Evolutionary conservation across 2,888 invertebrate species (phyloP).

Genomic region (Philaethria dido): DNA sequence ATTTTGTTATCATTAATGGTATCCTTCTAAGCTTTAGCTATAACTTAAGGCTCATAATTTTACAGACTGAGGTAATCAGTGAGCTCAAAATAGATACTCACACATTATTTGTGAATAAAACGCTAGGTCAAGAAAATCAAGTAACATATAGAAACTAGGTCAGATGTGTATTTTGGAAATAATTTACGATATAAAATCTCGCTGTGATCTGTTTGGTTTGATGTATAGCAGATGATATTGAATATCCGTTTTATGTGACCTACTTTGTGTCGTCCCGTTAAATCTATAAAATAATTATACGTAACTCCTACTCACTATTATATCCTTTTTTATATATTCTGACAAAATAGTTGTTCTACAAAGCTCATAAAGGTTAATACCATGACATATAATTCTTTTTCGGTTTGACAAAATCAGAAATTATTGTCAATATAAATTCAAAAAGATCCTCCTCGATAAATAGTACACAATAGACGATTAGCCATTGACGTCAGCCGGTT

Average conservation of each 20-base stretch:
- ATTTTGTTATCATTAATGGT: no score
- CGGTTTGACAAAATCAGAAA: not conserved
- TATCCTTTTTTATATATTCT: not conserved
- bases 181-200: slow-evolving; percentile 24
- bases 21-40: no score
- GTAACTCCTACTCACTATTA: not conserved
- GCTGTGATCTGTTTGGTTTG: slow-evolving; percentile 21
- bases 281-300: slow-evolving; percentile 1
- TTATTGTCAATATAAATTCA: slow-evolving; percentile 27
- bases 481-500: slow-evolving; percentile 49
- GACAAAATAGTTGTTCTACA: not conserved
- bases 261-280: not conserved
- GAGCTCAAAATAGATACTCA: not conserved
- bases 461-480: slow-evolving; percentile 58
- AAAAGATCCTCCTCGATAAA: slow-evolving; percentile 15
- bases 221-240: slow-evolving; percentile 26
- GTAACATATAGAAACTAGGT: slow-evolving; percentile 21
- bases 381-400: slow-evolving; percentile 7
- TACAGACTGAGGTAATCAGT: not conserved
- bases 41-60: not conserved
- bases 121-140: slow-evolving; percentile 22
- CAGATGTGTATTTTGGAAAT: slow-evolving; percentile 21
- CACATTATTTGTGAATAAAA: slow-evolving; percentile 19
- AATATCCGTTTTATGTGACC: slow-evolving; percentile 20
- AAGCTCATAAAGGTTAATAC: no score